Percentiles rank a stretch among this genome's conserved stretches.
Evolutionary conservation across 2,113 vertebrate genomes (phyloP).

Genomic region (Theristicus caerulescens): DNA sequence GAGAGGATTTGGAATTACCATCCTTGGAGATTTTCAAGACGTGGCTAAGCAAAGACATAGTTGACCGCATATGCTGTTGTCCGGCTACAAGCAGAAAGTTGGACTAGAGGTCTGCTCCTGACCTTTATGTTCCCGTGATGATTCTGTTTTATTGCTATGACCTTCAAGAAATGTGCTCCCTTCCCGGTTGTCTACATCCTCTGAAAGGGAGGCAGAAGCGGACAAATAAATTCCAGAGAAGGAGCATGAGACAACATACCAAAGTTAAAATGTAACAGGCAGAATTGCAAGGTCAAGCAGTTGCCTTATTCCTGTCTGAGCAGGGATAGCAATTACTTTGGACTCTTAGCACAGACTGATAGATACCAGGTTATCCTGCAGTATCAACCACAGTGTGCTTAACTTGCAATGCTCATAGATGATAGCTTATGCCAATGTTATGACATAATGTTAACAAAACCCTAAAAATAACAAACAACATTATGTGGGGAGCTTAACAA

Average conservation of each 20-base stretch:
- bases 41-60: neutral
- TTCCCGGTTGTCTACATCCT: neutral
- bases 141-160: conserved; percentile 19
- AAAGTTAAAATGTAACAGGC: conserved; percentile 33
- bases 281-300: conserved; percentile 4
- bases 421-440: neutral
- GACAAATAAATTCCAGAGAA: conserved; percentile 1
- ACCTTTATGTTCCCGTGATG: neutral
- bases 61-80: neutral
- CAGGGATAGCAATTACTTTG: neutral
- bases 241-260: neutral
- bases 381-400: neutral
- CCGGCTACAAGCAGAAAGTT: neutral
- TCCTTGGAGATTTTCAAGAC: neutral
- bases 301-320: neutral
- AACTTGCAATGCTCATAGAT: neutral
- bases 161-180: neutral
- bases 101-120: neutral
- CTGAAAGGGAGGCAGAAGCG: neutral
- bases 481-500: neutral
- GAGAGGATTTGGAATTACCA: neutral
- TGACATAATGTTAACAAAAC: neutral
- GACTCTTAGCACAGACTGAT: neutral
- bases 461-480: neutral
- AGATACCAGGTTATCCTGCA: neutral